A percentile compares a stretch with the other conserved stretches of the same genome.
Conservation (phyloP, 30 jellyfish, hydroid and myxozoan genomes). For the Hydractinia symbiolongicarpus region DNA sequence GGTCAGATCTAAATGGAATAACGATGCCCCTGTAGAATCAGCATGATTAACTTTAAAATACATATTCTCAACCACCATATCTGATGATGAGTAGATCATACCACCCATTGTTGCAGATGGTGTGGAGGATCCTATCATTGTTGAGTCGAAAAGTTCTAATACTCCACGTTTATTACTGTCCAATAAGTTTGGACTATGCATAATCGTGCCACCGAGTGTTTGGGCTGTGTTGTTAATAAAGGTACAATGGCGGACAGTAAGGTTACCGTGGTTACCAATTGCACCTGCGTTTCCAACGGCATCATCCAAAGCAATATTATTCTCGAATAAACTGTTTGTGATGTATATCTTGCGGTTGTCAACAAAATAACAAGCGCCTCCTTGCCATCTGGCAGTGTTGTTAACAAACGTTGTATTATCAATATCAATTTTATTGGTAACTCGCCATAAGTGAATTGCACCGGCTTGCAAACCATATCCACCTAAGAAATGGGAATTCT, state of each 20-base stretch:
- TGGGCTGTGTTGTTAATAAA: background rate
- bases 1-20: background rate
- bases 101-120: background rate
- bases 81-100: background rate
- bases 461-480: background rate
- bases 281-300: slow-evolving; percentile 8
- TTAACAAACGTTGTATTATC: background rate
- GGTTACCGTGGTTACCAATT: background rate
- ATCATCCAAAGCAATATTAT: background rate
- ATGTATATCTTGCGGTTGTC: background rate
- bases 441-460: background rate
- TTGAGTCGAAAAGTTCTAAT: background rate
- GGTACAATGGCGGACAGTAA: background rate
- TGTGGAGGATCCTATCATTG: background rate
- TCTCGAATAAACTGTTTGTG: background rate
- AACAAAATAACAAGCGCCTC: background rate
- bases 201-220: background rate
- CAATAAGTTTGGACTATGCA: background rate
- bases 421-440: background rate
- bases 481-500: background rate
- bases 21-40: background rate
- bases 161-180: background rate
- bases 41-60: background rate
- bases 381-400: slow-evolving; percentile 9
- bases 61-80: background rate